Percentiles rank a stretch among this genome's conserved stretches.
These are phyloP conservation scores for Lypha dubia DNA, from an alignment of 2,888 invertebrate species.

Conservation along the genomic window DNA sequence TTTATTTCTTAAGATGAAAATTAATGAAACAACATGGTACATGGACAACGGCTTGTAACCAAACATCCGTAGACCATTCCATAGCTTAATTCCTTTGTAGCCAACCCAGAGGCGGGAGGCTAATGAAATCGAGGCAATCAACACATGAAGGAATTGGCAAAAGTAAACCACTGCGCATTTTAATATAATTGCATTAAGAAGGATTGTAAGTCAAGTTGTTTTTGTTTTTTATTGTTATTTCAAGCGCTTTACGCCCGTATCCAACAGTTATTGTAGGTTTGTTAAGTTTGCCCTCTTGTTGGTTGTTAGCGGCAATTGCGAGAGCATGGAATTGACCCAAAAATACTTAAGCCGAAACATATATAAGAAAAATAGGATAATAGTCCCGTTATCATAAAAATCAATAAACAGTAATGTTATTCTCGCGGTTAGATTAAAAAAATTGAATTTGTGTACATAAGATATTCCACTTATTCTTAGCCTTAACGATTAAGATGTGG, in stretches of 20 bases:
- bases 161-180: slow-evolving; percentile 67
- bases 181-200: slow-evolving; percentile 69
- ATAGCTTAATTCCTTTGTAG: slow-evolving; percentile 47
- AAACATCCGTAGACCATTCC: slow-evolving; percentile 28
- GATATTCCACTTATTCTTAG: too few relatives aligned
- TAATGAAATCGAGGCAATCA: slow-evolving; percentile 69
- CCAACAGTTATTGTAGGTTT: not conserved
- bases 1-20: slow-evolving; percentile 64
- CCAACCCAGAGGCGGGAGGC: slow-evolving; percentile 54
- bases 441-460: too few relatives aligned
- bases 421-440: too few relatives aligned
- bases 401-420: too few relatives aligned
- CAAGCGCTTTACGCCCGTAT: slow-evolving; percentile 5
- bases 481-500: too few relatives aligned
- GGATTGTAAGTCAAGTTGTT: slow-evolving; percentile 58
- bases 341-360: too few relatives aligned
- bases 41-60: slow-evolving; percentile 56
- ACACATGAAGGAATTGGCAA: slow-evolving; percentile 65
- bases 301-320: too few relatives aligned
- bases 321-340: too few relatives aligned
- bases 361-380: too few relatives aligned
- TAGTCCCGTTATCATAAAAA: too few relatives aligned
- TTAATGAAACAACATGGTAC: slow-evolving; percentile 72
- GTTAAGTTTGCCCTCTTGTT: not conserved
- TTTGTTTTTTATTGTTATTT: slow-evolving; percentile 41